Percentiles rank a stretch among this genome's conserved stretches.
phyloP scores from a whole-genome alignment of 2,797 vertebrate species.

The Xiphorhynchus erythropygius region DNA sequence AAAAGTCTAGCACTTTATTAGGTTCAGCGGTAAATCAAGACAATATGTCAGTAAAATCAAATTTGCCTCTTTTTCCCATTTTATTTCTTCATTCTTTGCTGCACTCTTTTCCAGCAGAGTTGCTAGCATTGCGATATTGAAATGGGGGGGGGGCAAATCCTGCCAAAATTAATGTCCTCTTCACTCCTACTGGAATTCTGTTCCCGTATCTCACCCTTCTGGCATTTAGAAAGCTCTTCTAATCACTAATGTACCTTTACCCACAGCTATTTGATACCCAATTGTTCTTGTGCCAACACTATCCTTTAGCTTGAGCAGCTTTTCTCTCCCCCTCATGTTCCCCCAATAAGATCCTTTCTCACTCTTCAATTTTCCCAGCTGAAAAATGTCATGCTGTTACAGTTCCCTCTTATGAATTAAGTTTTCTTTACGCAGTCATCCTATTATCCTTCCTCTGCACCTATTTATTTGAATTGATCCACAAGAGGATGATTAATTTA shows the following conservation, averaged over 20 bases:
- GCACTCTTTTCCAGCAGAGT: background rate
- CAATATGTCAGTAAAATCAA: background rate
- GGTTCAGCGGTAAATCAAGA: background rate
- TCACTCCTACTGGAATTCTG: background rate
- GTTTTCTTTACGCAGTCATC: conserved; percentile 10
- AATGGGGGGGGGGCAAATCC: background rate
- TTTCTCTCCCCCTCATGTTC: background rate
- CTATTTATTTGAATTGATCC: conserved; percentile 25
- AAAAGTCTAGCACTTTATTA: background rate
- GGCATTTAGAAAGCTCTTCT: background rate
- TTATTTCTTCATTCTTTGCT: background rate
- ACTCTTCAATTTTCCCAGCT: background rate
- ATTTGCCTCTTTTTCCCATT: background rate
- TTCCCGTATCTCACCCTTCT: background rate
- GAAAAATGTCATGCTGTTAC: background rate
- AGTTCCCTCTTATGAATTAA: background rate
- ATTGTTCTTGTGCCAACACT: background rate
- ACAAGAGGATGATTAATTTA: conserved; percentile 16
- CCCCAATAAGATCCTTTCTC: background rate
- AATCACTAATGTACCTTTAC: background rate
- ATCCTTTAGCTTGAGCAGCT: conserved; percentile 4
- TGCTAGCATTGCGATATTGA: background rate
- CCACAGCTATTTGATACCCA: background rate
- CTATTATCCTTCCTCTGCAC: conserved; percentile 37
- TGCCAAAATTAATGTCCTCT: background rate